Evolutionary conservation across 30 jellyfish, hydroid and myxozoan species (phyloP).

Genomic region (Mastigias papua): DNA sequence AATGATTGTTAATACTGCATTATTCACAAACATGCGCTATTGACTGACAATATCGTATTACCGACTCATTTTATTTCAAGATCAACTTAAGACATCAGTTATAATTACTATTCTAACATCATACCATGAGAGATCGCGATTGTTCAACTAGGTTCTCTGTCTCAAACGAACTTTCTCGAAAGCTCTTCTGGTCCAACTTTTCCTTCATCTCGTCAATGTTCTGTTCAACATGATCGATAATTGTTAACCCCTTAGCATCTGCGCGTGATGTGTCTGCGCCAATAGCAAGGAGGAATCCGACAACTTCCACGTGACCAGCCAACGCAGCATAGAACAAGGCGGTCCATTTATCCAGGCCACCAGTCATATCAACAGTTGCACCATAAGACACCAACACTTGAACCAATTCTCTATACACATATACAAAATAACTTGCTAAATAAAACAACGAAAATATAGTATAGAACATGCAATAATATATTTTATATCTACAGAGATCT

Average conservation of each 20-base stretch:
- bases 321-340: conserved; percentile 86
- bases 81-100: neutral
- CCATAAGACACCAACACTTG: conserved; percentile 81
- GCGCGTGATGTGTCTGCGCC: conserved; percentile 80
- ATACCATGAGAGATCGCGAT: conserved; percentile 52
- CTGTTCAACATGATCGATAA: conserved; percentile 82
- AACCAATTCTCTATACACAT: conserved; percentile 83
- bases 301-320: conserved; percentile 89
- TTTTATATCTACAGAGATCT: no score
- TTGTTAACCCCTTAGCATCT: conserved; percentile 84
- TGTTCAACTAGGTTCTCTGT: conserved; percentile 21
- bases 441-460: no score
- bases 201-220: conserved; percentile 73
- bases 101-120: neutral
- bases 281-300: conserved; percentile 80
- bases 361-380: conserved; percentile 82
- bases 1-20: no score
- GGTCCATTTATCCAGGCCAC: conserved; percentile 93
- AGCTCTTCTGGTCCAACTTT: conserved; percentile 65
- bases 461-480: no score
- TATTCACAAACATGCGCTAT: no score
- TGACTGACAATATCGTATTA: no score
- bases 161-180: conserved; percentile 58
- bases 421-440: no score
- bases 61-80: no score